Percentiles rank a stretch among this genome's conserved stretches.
Conservation (phyloP, 1,140 invertebrate genomes). For the Campodea augens region DNA sequence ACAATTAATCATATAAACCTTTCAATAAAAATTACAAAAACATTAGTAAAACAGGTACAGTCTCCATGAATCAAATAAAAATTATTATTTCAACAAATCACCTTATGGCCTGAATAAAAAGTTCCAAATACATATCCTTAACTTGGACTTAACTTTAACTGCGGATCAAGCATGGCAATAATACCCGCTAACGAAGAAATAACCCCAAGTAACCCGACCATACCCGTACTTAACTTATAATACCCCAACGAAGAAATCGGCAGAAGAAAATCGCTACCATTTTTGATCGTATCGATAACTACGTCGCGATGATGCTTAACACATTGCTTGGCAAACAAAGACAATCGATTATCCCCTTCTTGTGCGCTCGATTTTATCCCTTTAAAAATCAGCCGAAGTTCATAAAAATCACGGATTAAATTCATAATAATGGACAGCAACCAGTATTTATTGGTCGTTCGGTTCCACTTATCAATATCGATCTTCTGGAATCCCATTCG, state of each 20-base stretch:
- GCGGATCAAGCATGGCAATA: conserved; percentile 46
- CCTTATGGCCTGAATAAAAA: background rate
- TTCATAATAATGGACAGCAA: conserved; percentile 54
- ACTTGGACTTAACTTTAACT: conserved; percentile 37
- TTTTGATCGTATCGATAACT: conserved; percentile 59
- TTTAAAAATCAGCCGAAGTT: conserved; percentile 42
- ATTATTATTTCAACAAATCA: background rate
- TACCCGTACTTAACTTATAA: conserved; percentile 47
- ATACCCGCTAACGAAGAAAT: conserved; percentile 56
- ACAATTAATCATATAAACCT: conserved; percentile 44
- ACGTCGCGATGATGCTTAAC: conserved; percentile 40
- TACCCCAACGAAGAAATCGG: conserved; percentile 56
- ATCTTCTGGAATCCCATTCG: conserved; percentile 47
- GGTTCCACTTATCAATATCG: conserved; percentile 50
- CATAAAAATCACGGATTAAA: conserved; percentile 55
- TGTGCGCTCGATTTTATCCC: conserved; percentile 18
- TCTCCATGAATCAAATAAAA: background rate
- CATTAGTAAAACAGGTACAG: background rate
- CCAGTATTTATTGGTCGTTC: conserved; percentile 57
- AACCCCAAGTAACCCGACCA: conserved; percentile 52
- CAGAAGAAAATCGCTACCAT: conserved; percentile 66
- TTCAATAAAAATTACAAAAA: background rate
- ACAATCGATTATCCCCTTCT: conserved; percentile 6
- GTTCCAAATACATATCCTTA: too few species aligned
- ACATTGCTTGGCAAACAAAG: conserved; percentile 11